Evolutionary conservation across 2,797 vertebrate species (phyloP).

Genomic region (Schizothorax lantsangensis): DNA sequence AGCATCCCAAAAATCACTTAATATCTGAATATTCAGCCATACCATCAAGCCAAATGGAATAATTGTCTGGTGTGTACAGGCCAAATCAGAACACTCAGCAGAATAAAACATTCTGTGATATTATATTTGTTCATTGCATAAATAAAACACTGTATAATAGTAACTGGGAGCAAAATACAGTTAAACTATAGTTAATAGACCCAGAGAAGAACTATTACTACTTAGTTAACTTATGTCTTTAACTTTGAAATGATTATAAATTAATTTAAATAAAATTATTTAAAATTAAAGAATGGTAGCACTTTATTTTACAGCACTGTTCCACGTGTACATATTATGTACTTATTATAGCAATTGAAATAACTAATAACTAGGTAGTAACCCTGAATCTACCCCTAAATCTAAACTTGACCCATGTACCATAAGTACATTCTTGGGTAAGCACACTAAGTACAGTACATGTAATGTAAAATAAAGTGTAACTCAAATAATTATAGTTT

Average conservation of each 20-base stretch:
- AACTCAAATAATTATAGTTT: neutral
- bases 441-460: neutral
- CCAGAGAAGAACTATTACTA: too few relatives aligned
- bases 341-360: neutral
- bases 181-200: neutral
- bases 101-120: neutral
- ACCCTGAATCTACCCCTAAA: neutral
- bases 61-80: neutral
- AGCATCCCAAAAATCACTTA: neutral
- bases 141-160: neutral
- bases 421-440: neutral
- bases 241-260: neutral
- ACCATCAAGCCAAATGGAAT: neutral
- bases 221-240: neutral
- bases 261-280: neutral
- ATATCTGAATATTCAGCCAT: neutral
- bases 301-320: neutral
- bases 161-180: neutral
- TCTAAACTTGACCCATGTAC: neutral
- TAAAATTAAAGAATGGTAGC: neutral
- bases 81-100: neutral
- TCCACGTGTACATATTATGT: neutral
- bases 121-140: neutral
- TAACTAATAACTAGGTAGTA: neutral
- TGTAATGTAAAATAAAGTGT: neutral